Evolutionary conservation across 2,113 vertebrate species (phyloP).

Genomic region (Pomatorhinus ruficollis): DNA sequence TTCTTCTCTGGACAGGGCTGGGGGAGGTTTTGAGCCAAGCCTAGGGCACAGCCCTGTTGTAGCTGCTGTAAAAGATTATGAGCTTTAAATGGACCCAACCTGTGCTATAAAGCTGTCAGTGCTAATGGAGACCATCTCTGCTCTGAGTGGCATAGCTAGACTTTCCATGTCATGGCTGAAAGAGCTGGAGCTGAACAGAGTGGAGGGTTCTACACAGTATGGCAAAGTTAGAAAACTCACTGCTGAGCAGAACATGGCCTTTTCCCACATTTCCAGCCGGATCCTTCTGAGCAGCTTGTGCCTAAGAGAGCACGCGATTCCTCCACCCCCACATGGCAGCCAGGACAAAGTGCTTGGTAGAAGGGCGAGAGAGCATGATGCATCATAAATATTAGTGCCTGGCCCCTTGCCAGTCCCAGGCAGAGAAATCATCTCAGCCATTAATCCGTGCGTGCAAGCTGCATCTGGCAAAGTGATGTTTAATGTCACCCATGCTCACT

Average conservation of each 20-base stretch:
- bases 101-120: conserved; percentile 22
- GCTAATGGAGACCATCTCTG: background rate
- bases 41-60: background rate
- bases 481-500: background rate
- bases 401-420: conserved; percentile 26
- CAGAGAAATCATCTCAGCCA: background rate
- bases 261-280: background rate
- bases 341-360: background rate
- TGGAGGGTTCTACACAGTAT: background rate
- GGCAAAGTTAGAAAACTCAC: background rate
- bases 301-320: background rate
- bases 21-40: background rate
- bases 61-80: background rate
- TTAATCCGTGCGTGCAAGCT: background rate
- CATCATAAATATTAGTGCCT: conserved; percentile 18
- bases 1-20: background rate
- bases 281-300: background rate
- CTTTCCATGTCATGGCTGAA: background rate
- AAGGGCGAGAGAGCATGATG: background rate
- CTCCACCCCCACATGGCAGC: background rate
- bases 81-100: background rate
- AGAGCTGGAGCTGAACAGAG: background rate
- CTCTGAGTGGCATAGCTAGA: background rate
- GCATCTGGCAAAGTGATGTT: background rate
- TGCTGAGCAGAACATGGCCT: background rate